Percentiles rank a stretch among this genome's conserved stretches.
phyloP scores from a whole-genome alignment of 2,113 vertebrate genomes.

The Megaceryle maxima region DNA sequence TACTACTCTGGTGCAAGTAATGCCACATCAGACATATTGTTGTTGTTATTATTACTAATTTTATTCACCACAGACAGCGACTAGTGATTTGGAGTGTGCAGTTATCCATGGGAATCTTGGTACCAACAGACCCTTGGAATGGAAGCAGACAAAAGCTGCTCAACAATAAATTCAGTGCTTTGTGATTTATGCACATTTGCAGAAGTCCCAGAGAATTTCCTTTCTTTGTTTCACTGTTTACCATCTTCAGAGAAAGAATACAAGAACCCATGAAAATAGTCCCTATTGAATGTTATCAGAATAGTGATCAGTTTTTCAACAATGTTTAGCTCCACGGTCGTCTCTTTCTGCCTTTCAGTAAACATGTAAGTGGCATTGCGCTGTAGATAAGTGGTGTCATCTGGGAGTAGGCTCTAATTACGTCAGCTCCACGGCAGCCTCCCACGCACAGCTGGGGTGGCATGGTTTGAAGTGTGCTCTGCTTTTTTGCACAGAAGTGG shows the following conservation, averaged over 20 bases:
- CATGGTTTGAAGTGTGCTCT: not conserved
- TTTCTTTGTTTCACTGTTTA: not conserved
- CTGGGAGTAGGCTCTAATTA: not conserved
- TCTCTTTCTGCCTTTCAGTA: not conserved
- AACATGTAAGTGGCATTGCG: not conserved
- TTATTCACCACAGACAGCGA: not conserved
- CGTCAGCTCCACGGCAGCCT: rapidly evolving
- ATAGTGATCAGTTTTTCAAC: rapidly evolving
- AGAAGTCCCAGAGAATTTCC: not conserved
- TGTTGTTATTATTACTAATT: not conserved
- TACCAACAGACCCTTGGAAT: not conserved
- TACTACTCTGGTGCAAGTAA: not conserved
- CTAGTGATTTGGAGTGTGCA: rapidly evolving
- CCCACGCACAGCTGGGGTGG: not conserved
- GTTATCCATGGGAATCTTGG: not conserved
- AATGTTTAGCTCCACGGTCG: rapidly evolving
- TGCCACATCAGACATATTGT: not conserved
- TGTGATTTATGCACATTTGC: not conserved
- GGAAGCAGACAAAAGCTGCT: not conserved
- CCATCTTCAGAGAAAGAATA: not conserved
- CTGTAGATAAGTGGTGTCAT: not conserved
- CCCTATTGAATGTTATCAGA: not conserved
- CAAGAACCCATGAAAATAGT: not conserved
- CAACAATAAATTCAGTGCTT: not conserved
- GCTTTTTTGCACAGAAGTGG: not conserved